phyloP scores from a whole-genome alignment of 2,888 invertebrate species.

The Metalampra italica region DNA sequence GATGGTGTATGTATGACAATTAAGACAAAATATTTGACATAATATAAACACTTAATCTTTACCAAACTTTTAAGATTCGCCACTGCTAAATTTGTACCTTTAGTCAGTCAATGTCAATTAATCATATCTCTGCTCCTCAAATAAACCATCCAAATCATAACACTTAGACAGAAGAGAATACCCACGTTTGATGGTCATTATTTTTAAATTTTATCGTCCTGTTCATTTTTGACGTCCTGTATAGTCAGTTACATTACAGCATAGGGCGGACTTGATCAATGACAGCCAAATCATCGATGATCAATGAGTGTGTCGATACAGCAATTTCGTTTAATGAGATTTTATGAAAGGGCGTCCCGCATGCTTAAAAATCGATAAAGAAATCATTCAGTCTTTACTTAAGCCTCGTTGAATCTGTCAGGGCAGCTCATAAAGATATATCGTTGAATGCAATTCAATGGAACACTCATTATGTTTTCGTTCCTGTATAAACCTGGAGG shows the following conservation, averaged over 20 bases:
- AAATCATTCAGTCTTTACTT: constrained; percentile 36
- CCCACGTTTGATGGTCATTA: too few relatives aligned
- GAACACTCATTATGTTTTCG: constrained; percentile 42
- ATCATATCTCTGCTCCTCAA: too few relatives aligned
- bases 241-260: neutral
- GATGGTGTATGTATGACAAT: too few relatives aligned
- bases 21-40: too few relatives aligned
- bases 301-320: constrained; percentile 46
- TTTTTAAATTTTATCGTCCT: too few relatives aligned
- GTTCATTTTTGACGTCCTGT: too few relatives aligned
- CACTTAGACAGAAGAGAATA: too few relatives aligned
- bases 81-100: too few relatives aligned
- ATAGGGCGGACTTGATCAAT: constrained; percentile 34
- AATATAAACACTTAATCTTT: too few relatives aligned
- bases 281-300: constrained; percentile 51
- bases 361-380: constrained; percentile 52
- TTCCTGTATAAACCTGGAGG: constrained; percentile 43
- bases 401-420: constrained; percentile 44
- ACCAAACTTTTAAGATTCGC: too few relatives aligned
- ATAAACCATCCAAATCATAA: too few relatives aligned
- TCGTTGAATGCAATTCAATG: constrained; percentile 43
- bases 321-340: constrained; percentile 54
- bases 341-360: constrained; percentile 48
- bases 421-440: constrained; percentile 38
- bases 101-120: too few relatives aligned